A percentile compares a stretch with the other conserved stretches of the same genome.
Conservation (phyloP, 2,797 vertebrate species). For the Chaetodon trifasciatus region DNA sequence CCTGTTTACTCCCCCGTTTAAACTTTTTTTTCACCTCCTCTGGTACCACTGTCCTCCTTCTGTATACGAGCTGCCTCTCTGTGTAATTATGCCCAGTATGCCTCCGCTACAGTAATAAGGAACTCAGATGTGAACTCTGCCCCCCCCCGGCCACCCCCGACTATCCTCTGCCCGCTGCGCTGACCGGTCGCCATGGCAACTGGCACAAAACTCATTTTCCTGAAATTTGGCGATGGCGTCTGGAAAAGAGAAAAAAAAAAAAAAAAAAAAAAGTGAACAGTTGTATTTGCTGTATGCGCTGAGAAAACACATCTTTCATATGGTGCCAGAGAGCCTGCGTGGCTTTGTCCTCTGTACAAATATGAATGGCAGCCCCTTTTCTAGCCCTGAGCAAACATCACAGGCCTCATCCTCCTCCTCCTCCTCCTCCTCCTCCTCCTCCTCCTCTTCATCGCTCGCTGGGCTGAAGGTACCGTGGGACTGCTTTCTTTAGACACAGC, state of each 20-base stretch:
- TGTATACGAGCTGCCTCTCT: conserved; percentile 10
- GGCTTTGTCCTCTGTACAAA: conserved; percentile 74
- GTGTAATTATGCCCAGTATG: conserved; percentile 31
- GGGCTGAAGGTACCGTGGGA: conserved; percentile 62
- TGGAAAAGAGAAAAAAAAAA: neutral
- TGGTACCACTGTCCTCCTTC: conserved; percentile 3
- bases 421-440: conserved; percentile 36
- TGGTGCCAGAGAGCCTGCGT: conserved; percentile 62
- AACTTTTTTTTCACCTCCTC: neutral
- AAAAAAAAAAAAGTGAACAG: conserved; percentile 24
- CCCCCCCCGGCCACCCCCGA: conserved; percentile 23
- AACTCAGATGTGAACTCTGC: conserved; percentile 52
- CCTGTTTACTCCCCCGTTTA: neutral
- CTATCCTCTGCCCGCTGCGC: conserved; percentile 28
- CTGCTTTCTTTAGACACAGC: conserved; percentile 39
- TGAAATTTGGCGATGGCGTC: conserved; percentile 59
- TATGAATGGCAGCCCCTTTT: conserved; percentile 75
- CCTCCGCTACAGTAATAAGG: conserved; percentile 17
- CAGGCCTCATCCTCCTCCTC: conserved; percentile 33
- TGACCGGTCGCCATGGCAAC: conserved; percentile 67
- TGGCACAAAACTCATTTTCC: conserved; percentile 58
- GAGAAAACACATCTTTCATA: conserved; percentile 73
- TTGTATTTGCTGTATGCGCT: conserved; percentile 67
- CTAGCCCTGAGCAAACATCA: conserved; percentile 60
- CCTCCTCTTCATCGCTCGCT: conserved; percentile 26